These are phyloP conservation scores for Actias luna DNA, from an alignment of 2,888 invertebrate species.

Conservation along the genomic window DNA sequence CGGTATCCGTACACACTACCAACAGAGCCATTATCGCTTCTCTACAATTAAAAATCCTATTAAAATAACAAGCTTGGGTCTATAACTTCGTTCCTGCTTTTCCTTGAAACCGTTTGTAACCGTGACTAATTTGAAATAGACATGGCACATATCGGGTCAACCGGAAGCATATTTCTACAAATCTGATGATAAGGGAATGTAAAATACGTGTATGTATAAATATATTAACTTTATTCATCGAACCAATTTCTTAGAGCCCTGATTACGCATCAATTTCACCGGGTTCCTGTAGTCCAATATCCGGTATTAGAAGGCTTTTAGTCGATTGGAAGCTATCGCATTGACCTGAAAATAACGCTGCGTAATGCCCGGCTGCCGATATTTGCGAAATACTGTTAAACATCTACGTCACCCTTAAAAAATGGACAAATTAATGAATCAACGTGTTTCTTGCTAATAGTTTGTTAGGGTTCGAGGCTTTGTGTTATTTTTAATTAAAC, in stretches of 20 bases:
- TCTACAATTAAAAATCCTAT: too few species aligned
- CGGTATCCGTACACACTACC: too few species aligned
- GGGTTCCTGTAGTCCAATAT: conserved; percentile 60
- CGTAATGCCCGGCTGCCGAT: conserved; percentile 43
- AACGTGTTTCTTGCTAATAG: background rate
- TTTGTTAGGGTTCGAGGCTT: background rate
- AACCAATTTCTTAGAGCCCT: conserved; percentile 55
- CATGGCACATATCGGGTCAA: too few species aligned
- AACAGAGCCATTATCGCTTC: too few species aligned
- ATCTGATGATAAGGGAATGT: too few species aligned
- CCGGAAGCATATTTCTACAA: too few species aligned
- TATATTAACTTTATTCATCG: conserved; percentile 29
- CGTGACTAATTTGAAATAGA: too few species aligned
- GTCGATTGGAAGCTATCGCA: conserved; percentile 53
- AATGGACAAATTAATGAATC: background rate
- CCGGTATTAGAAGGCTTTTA: conserved; percentile 67
- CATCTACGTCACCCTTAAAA: background rate
- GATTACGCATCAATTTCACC: conserved; percentile 45
- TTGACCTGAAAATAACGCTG: conserved; percentile 39
- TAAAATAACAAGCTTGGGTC: too few species aligned
- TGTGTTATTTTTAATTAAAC: too few species aligned
- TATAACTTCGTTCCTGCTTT: too few species aligned
- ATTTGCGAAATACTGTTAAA: background rate
- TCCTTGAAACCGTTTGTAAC: too few species aligned
- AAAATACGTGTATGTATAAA: background rate